Conservation (phyloP, 2,888 invertebrate genomes). For the Agrypnus murinus region DNA sequence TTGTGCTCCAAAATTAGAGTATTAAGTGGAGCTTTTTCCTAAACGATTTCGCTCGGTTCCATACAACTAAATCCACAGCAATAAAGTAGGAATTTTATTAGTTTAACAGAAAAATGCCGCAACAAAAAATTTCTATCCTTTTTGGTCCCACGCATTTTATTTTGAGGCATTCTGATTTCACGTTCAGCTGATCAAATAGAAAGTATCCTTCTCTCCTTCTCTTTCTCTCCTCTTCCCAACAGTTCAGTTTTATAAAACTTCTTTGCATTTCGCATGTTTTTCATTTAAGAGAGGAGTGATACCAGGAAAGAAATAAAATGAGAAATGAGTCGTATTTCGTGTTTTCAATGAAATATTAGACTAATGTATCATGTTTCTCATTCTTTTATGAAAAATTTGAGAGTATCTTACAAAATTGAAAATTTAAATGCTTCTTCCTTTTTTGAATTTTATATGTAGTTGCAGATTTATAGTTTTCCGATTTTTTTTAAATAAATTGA, state of each 20-base stretch:
- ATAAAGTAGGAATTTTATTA: slow-evolving; percentile 17
- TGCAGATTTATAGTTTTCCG: slow-evolving; percentile 32
- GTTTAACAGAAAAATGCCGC: neutral
- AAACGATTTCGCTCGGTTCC: neutral
- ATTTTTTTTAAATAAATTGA: slow-evolving; percentile 28
- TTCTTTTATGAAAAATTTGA: slow-evolving; percentile 39
- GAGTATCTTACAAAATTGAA: slow-evolving; percentile 24
- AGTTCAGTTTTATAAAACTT: slow-evolving; percentile 9
- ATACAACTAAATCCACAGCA: slow-evolving; percentile 13
- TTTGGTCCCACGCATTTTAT: slow-evolving; percentile 1
- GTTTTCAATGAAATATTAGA: slow-evolving; percentile 38
- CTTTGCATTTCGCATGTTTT: slow-evolving; percentile 14
- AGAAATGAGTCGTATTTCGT: slow-evolving; percentile 24
- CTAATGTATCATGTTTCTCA: slow-evolving; percentile 27
- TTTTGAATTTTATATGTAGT: slow-evolving; percentile 21
- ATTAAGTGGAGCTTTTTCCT: slow-evolving; percentile 11
- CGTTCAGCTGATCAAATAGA: slow-evolving; percentile 12
- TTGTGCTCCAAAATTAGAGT: neutral
- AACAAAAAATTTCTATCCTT: slow-evolving; percentile 3
- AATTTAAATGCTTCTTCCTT: slow-evolving; percentile 19
- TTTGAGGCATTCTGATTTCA: slow-evolving; percentile 8
- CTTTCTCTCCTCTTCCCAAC: neutral
- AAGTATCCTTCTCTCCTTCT: too few species aligned
- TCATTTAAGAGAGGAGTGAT: slow-evolving; percentile 22
- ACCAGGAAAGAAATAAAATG: slow-evolving; percentile 24